Base-by-base conservation (phyloP, 2,888 invertebrate species). In the Geotrupes spiniger region DNA sequence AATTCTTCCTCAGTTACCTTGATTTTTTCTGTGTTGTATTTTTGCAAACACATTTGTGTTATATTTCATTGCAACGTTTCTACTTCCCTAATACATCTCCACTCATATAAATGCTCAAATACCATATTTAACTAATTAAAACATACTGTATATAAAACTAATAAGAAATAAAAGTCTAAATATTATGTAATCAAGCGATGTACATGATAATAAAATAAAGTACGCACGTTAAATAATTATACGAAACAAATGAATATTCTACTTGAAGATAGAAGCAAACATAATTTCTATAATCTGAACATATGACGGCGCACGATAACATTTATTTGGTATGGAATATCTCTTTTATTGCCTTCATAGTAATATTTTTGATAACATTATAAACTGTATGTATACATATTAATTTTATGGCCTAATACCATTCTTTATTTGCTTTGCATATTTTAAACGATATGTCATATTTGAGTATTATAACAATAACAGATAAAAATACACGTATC, bases 201-300 rank as follows among this genome's bases (percentile, higher is more conserved):
- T 39, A 31, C 8, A 28, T 38, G 38, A 31, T 17, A 40, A 46
- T 31, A 46, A 46, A 46, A 31, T 16, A 11, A 31, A 38, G 10
- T 38, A 38, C 31, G 33, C 25, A 33, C 15, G 39, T 38, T 46
- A 46, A 46, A 46, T 46, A 46, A 46, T 39, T 46, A 46, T 31
- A 46, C 26, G 39, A 39, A 38, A 33, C 12, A 33, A 33, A 33
- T 14, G 15, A 14, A 15, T 33, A 14, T 33, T 33, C 29, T 28
- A 33, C 39, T 38, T 46, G 33, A 46, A 46, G 46, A 46, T 46
- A 46, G 46, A 38, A 40, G 38, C 40, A 40, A 39, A 46, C 40
- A 46, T 46, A 46, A 39, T 46, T 46, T 40, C 39, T 40, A 39
- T 49, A 49, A 49, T 49, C 49, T 49, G 45, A 49, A 49, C 49